Conservation (phyloP, 2,888 invertebrate species). For the Uloborus plumipes region DNA sequence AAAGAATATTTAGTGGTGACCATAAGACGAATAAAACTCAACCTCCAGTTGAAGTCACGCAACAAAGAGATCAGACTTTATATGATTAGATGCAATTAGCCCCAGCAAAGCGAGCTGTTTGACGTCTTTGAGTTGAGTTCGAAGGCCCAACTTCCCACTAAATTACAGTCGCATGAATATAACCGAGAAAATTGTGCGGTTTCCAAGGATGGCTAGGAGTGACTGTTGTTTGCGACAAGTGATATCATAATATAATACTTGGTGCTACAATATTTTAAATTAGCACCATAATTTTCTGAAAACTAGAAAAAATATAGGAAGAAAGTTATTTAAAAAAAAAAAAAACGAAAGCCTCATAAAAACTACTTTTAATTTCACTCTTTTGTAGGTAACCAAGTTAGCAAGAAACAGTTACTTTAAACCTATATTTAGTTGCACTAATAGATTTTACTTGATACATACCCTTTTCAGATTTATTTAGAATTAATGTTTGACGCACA, state of each 20-base stretch:
- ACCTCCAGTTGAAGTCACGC: conserved; percentile 37
- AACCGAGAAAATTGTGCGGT: conserved; percentile 6
- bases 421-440: too few relatives aligned
- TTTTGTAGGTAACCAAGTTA: too few relatives aligned
- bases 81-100: conserved; percentile 64
- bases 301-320: too few relatives aligned
- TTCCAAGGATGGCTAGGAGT: conserved; percentile 40
- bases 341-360: too few relatives aligned
- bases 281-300: too few relatives aligned
- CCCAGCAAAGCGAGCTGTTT: conserved; percentile 19
- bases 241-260: conserved; percentile 12
- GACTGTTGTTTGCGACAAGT: conserved; percentile 30
- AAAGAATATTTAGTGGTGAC: conserved; percentile 34
- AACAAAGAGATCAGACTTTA: conserved; percentile 57
- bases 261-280: too few relatives aligned
- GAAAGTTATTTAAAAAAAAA: too few relatives aligned
- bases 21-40: conserved; percentile 19
- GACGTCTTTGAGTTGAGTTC: conserved; percentile 18
- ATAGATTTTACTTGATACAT: too few relatives aligned
- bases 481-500: too few relatives aligned
- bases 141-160: conserved; percentile 43
- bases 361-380: too few relatives aligned
- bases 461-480: too few relatives aligned
- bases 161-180: conserved; percentile 50
- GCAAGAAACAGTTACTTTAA: too few relatives aligned